phyloP scores from a whole-genome alignment of 2,888 invertebrate genomes.

The Drosophila barbarae region DNA sequence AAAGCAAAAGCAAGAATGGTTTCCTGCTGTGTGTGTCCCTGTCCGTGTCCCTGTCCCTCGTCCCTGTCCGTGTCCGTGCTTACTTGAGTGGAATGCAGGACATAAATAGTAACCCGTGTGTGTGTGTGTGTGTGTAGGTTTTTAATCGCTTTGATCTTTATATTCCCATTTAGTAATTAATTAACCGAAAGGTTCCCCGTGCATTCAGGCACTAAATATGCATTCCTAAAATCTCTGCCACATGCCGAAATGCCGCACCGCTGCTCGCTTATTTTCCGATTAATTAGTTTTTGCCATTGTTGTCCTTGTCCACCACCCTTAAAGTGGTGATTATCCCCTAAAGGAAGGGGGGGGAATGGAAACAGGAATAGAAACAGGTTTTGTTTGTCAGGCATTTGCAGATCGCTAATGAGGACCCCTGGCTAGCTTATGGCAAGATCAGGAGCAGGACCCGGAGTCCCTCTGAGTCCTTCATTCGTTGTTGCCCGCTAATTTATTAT shows the following conservation, averaged over 20 bases:
- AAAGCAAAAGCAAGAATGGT: constrained; percentile 10
- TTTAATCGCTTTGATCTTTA: constrained; percentile 72
- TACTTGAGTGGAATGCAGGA: constrained; percentile 59
- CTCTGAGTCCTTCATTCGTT: background rate
- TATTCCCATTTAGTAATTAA: constrained; percentile 67
- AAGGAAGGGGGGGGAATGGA: too few species aligned
- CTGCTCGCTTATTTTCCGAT: constrained; percentile 39
- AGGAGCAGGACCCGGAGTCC: too few species aligned
- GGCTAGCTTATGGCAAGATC: background rate
- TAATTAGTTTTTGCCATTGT: constrained; percentile 37
- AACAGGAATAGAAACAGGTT: background rate
- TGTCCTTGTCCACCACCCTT: constrained; percentile 5
- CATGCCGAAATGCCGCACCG: constrained; percentile 24
- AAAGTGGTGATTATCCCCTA: background rate
- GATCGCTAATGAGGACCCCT: constrained; percentile 13
- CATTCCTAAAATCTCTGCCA: constrained; percentile 37
- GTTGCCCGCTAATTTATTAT: constrained; percentile 20
- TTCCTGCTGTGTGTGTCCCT: constrained; percentile 13
- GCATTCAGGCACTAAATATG: constrained; percentile 50
- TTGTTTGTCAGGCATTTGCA: too few species aligned
- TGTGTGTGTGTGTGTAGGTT: constrained; percentile 43
- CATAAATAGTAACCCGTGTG: constrained; percentile 51
- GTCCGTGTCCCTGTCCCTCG: constrained; percentile 8
- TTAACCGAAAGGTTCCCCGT: constrained; percentile 64
- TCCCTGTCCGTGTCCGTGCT: constrained; percentile 22